A percentile compares a stretch with the other conserved stretches of the same genome.
phyloP scores from a whole-genome alignment of 2,797 vertebrate species.

The Chaenodraco wilsoni region DNA sequence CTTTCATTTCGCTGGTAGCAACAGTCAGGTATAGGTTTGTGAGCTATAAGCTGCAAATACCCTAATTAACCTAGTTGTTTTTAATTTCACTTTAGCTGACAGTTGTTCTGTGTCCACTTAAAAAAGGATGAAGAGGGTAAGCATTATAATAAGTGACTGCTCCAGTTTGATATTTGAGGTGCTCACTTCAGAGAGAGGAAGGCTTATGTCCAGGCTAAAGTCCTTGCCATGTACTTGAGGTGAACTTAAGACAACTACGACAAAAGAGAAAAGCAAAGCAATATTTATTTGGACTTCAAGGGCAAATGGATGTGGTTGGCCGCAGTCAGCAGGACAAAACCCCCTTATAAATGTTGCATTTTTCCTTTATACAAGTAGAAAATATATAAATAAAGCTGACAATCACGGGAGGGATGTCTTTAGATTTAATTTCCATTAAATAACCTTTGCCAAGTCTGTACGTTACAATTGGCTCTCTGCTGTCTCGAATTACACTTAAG shows the following conservation, averaged over 20 bases:
- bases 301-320: constrained; percentile 40
- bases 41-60: background rate
- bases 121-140: constrained; percentile 3
- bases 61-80: background rate
- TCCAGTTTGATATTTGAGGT: constrained; percentile 46
- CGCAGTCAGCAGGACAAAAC: constrained; percentile 57
- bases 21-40: background rate
- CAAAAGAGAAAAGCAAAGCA: constrained; percentile 58
- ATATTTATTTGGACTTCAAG: constrained; percentile 60
- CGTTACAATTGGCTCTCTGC: constrained; percentile 10
- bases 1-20: background rate
- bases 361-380: constrained; percentile 50
- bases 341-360: constrained; percentile 46
- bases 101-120: background rate
- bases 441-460: constrained; percentile 23
- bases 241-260: constrained; percentile 47
- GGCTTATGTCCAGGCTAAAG: constrained; percentile 39
- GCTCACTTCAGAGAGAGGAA: constrained; percentile 6
- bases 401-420: constrained; percentile 2
- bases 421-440: constrained; percentile 21
- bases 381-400: constrained; percentile 27
- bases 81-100: background rate
- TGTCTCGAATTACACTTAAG: constrained; percentile 26
- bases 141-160: constrained; percentile 29
- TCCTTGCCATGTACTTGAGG: constrained; percentile 47